Evolutionary conservation across 2,888 invertebrate species (phyloP), one percentile per base, ranked within the genome.

Genomic region (Drosophila nigricruria): DNA sequence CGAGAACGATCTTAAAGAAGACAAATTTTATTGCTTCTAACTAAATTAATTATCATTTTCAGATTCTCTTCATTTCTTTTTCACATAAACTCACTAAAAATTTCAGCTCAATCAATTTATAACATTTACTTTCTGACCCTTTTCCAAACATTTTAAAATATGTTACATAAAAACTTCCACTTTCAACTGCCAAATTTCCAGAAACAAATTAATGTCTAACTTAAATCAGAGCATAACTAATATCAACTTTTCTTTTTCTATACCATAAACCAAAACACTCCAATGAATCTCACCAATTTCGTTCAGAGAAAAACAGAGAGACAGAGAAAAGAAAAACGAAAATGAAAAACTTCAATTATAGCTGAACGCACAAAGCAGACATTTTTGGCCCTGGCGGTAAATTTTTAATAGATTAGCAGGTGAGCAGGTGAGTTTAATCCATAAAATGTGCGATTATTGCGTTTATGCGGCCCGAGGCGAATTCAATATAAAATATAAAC

Each of bases 371-470:
- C 32, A 66, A 38, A 67, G 47, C 66, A 56, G 77, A 56, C 27
- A 53, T 20, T 50, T 23, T 25, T 16, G 27, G 64, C 2, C 60
- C 53, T 12, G 14, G 18, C 53, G 71, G 64, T 38, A 63, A 20
- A 79, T 75, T 69, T 69, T 63, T 64, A 66, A 79, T 85, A 89
- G 89, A 89, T 88, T 88, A 89, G 79, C 85, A 77, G 74, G 61
- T 49, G 68, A 71, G 69, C 88, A 90, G 89, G 89, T 90, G 89
- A 89, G 83, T 90, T 89, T 89, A 89, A 89, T 89, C 89, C 89
- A 88, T 87, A 90, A 89, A 90, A 90, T 89, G 82, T 90, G 86
- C 86, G 90, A 90, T 89, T 89, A 90, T 86, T 86, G 83, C 89
- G 86, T 90, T 87, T 89, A 89, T 86, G 89, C 83, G 77, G 81